Base-by-base conservation (phyloP, 2,113 vertebrate species). In the Melanotaenia duboulayi region DNA sequence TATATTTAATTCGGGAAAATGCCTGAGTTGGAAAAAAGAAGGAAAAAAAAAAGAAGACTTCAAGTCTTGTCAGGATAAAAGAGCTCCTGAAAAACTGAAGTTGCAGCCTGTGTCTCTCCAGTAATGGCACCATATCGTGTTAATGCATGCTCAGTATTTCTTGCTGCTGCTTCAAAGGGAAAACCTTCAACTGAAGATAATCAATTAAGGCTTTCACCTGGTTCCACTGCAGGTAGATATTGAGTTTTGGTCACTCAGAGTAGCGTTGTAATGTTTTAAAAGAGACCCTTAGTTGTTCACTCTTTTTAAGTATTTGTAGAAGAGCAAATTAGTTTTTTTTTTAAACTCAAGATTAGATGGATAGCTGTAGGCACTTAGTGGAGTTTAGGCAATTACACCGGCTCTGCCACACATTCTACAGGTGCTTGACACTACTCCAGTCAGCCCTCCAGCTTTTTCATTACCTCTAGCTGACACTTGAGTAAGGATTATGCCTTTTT, bases 381-480 rank as follows among this genome's bases (percentile, higher is more conserved):
- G 20, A 64, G 54, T 68, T 77, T 22, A 64, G 67, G 75, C 56
- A 72, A 81, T 83, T 81, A 73, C n/a, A 81, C 50, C 8, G 55
- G 55, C 50, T 64, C 63, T 25, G 50, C 48, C 24, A 56, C 49
- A 9, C 28, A 0, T 25, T 57, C 19, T 51, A 6, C 48, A 14
- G 57, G 64, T 19, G 12, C 20, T 22, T 24, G 73, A 65, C 59
- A 17, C 20, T 16, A 35, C 56, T 56, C 52, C 19, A 49, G 65
- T 70, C 63, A 42, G 49, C 63, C 68, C 60, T 60, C 10, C 39
- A 40, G 67, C 28, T 24, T 4, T 54, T 28, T 7, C 1, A 49
- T 65, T 35, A 63, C 46, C 32, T 28, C 54, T 39, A 37, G 51
- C 40, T 52, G 58, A 66, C 12, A 40, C 20, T 69, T 39, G n/a